phyloP scores from a whole-genome alignment of 2,113 vertebrate genomes.

The Vireo altiloquus region DNA sequence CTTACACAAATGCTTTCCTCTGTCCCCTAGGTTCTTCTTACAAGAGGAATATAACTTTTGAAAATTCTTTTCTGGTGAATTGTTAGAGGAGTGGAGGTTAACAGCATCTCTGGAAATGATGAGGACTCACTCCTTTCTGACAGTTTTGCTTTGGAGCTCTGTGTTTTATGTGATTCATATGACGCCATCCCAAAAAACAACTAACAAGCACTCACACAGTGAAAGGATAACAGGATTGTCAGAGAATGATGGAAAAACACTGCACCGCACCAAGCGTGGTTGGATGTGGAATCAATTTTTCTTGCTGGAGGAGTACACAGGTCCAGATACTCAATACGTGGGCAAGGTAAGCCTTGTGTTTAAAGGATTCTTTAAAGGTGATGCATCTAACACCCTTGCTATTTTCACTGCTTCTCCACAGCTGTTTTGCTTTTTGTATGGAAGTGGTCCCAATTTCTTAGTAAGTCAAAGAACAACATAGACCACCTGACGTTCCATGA shows the following conservation, averaged over 20 bases:
- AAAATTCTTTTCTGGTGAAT: background rate
- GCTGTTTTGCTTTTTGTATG: background rate
- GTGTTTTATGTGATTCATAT: slow-evolving; percentile 29
- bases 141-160: slow-evolving; percentile 68
- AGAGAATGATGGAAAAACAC: slow-evolving; percentile 75
- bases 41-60: slow-evolving; percentile 7
- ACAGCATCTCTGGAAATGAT: slow-evolving; percentile 48
- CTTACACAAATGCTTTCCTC: background rate
- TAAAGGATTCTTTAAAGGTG: background rate
- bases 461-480: background rate
- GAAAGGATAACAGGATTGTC: slow-evolving; percentile 63
- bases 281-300: slow-evolving; percentile 99
- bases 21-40: slow-evolving; percentile 3
- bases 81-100: background rate
- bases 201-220: slow-evolving; percentile 22
- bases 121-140: slow-evolving; percentile 61
- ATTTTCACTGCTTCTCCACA: background rate
- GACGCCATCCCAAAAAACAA: slow-evolving; percentile 43
- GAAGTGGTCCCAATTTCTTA: background rate
- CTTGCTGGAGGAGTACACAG: slow-evolving; percentile 93
- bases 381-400: background rate
- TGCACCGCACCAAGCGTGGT: slow-evolving; percentile 90
- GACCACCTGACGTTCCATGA: background rate
- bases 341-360: slow-evolving; percentile 87
- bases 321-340: slow-evolving; percentile 93